These are phyloP conservation scores for Exocentrus adspersus DNA, from an alignment of 2,888 invertebrate species.

Conservation along the genomic window DNA sequence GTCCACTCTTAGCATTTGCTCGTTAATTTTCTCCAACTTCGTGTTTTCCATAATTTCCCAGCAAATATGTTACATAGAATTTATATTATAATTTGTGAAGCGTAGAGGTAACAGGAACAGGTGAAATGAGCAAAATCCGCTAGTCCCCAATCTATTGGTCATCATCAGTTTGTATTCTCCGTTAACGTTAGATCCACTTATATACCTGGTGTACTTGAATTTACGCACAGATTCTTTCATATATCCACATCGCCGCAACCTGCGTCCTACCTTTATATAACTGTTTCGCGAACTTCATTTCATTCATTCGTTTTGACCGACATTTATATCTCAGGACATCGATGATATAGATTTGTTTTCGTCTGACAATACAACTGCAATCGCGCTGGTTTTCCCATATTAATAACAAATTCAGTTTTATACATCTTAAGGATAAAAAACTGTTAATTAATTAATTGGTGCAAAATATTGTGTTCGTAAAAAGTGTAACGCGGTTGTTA, in stretches of 20 bases:
- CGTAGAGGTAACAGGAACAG: too few species aligned
- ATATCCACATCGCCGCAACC: constrained; percentile 18
- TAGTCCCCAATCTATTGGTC: constrained; percentile 5
- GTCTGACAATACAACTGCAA: constrained; percentile 1
- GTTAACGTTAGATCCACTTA: constrained; percentile 18
- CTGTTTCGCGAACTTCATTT: constrained; percentile 51
- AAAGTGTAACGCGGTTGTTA: background rate
- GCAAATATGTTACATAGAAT: too few species aligned
- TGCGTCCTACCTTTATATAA: constrained; percentile 47
- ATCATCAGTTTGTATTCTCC: constrained; percentile 22
- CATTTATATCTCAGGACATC: constrained; percentile 44
- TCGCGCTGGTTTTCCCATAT: constrained; percentile 3
- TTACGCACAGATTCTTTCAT: constrained; percentile 19
- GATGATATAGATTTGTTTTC: constrained; percentile 23
- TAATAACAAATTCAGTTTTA: too few species aligned
- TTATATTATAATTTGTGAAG: too few species aligned
- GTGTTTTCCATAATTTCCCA: too few species aligned
- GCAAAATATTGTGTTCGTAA: background rate
- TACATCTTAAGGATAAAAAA: too few species aligned
- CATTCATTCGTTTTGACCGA: constrained; percentile 55
- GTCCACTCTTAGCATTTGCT: too few species aligned
- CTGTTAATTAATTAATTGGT: too few species aligned
- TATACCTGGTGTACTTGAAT: constrained; percentile 29
- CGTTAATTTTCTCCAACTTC: too few species aligned
- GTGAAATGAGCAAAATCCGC: background rate